Evolutionary conservation across 2,888 invertebrate species (phyloP), one percentile per base, ranked within the genome.

Genomic region (Stenurella melanura): DNA sequence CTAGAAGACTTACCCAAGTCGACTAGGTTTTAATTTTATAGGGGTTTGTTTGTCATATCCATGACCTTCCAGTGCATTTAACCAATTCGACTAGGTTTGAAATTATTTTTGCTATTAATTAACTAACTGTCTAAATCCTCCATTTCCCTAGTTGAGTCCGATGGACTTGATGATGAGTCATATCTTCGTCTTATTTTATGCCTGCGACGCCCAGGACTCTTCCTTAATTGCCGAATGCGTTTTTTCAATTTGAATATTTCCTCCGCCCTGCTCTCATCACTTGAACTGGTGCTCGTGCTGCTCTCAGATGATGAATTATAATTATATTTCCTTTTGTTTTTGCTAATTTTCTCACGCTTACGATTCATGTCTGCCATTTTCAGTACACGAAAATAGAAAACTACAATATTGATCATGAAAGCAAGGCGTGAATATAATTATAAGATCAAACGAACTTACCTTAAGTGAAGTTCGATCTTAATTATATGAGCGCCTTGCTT

Each of bases 21-120:
- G 30, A 61, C 38, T 61, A 61, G 61, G 61, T 61, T 15, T n/a
- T 26, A 26, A 61, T 21, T n/a, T n/a, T n/a, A n/a, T n/a, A n/a
- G n/a, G 15, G 12, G n/a, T 11, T 6, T 61, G 30, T 9, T 61
- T 30, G 61, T 30, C 30, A 61, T 61, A 61, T 6, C 30, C 15
- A 61, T 61, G 61, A 61, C 61, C 61, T 61, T 15, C 61, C 15
- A 61, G 61, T 61, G 61, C n/a, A 61, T 30, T 21, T 30, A 61
- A 15, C 15, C 61, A 61, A 26, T 30, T 61, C 7, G n/a, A 61
- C 61, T 61, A 61, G 30, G n/a, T 21, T 12, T 19, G 18, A 15
- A 18, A 12, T 19, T 60, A 21, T 21, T 15, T 10, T 9, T 11
- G 21, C 21, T 60, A n/a, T n/a, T n/a, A n/a, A 11, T 60, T 19